Percentiles rank a stretch among this genome's conserved stretches.
These are phyloP conservation scores for Agrotis ipsilon DNA, from an alignment of 2,888 invertebrate species.

Conservation along the genomic window DNA sequence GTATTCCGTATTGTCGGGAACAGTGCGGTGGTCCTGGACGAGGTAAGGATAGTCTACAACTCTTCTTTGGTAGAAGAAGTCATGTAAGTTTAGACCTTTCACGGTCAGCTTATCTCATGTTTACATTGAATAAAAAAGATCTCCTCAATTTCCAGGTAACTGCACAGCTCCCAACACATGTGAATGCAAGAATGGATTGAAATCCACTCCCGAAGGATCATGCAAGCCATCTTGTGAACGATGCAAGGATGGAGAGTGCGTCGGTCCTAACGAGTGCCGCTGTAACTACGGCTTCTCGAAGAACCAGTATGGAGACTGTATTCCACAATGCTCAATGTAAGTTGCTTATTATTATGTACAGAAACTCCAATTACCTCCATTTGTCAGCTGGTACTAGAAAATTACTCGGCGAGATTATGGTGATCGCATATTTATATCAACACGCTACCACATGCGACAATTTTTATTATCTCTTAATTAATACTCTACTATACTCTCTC, in stretches of 20 bases:
- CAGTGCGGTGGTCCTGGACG: constrained; percentile 84
- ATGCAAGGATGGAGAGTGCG: constrained; percentile 72
- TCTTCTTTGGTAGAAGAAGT: too few species aligned
- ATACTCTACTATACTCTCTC: too few species aligned
- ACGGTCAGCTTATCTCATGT: too few species aligned
- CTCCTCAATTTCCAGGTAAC: constrained; percentile 72
- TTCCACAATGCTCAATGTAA: constrained; percentile 80
- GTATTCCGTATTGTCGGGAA: constrained; percentile 91
- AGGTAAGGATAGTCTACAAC: constrained; percentile 73
- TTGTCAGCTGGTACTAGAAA: too few species aligned
- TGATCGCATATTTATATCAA: too few species aligned
- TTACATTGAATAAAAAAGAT: not conserved
- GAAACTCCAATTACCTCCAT: too few species aligned
- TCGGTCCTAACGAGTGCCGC: constrained; percentile 89
- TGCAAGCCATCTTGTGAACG: constrained; percentile 78
- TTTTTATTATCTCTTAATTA: too few species aligned
- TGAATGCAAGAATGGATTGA: constrained; percentile 90
- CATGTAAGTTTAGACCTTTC: too few species aligned
- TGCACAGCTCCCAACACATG: constrained; percentile 91
- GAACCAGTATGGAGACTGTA: constrained; percentile 73
- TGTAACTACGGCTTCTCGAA: constrained; percentile 81
- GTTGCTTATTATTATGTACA: constrained; percentile 35
- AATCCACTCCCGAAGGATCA: constrained; percentile 80
- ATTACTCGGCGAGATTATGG: too few species aligned
- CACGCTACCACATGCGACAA: too few species aligned